Evolutionary conservation across 1,140 invertebrate species (phyloP), one percentile per base, ranked within the genome.

Genomic region (Tetragnatha versicolor): DNA sequence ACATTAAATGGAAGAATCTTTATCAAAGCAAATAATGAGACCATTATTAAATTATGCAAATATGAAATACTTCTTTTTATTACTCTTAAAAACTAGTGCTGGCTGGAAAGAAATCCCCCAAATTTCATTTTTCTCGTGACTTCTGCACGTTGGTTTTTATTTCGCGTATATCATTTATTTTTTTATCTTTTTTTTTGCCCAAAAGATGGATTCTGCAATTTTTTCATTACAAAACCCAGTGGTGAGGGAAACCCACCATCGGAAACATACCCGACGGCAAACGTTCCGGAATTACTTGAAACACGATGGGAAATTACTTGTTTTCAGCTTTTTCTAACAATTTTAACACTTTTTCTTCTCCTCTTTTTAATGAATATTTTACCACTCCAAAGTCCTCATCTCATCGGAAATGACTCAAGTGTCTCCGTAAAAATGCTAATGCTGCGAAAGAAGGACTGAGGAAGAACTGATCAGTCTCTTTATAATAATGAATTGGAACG

Each of bases 321-420:
- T 68, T 68, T 68, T 49, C 22, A 31, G 31, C 65, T 29, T 68
- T 68, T 49, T 47, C 65, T 49, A 45, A 49, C 37, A 47, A 68
- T 47, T 68, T 68, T 47, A 68, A 63, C 60, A 63, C 60, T 63
- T 63, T 42, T 37, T 45, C 17, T 58, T 58, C 55, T 33, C 33
- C 37, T 25, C 37, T 63, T 63, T n/a, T 49, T 47, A 68, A 68
- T 68, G 65, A 68, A 68, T 68, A 68, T 47, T 68, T 47, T 68
- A 31, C 65, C 25, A 68, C 31, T 14, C n/a, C 31, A 14, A 31
- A 33, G 27, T 68, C 45, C 25, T 31, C 45, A 47, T 68, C 31
- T 33, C 29, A 68, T 47, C 39, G 65, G 45, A 68, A 68, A 68
- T 68, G 27, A 39, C 60, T 63, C 42, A 39, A 37, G 60, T 63